phyloP scores from a whole-genome alignment of 2,797 vertebrate species.

The Enteromius trimaculatus region DNA sequence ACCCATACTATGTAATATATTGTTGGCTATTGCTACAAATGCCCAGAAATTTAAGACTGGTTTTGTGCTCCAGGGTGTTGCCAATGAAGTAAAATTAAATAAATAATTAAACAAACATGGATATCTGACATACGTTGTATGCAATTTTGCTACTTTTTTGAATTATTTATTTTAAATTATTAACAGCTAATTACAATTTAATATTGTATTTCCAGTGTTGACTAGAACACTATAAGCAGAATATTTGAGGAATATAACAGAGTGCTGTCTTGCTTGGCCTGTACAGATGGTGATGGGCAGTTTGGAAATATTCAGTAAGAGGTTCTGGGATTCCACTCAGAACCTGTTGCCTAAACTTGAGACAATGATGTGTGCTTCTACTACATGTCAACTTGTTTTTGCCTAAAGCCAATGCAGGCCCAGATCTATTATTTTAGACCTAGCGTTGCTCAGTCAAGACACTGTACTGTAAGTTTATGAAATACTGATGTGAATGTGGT shows the following conservation, averaged over 20 bases:
- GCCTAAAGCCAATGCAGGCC: constrained; percentile 3
- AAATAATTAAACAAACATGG: background rate
- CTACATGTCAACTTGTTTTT: background rate
- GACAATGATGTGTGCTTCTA: background rate
- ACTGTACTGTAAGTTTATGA: background rate
- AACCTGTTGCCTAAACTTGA: background rate
- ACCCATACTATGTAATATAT: too few relatives aligned
- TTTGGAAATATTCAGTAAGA: background rate
- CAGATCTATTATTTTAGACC: background rate
- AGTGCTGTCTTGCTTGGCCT: background rate
- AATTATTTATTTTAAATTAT: too few relatives aligned
- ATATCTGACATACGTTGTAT: background rate
- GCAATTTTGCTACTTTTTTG: background rate
- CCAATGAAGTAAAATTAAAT: background rate
- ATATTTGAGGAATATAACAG: background rate
- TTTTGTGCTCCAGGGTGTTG: too few relatives aligned
- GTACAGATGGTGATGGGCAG: constrained; percentile 17
- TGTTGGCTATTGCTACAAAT: too few relatives aligned
- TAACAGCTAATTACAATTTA: background rate
- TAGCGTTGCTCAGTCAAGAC: background rate
- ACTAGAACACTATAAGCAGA: background rate
- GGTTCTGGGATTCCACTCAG: background rate
- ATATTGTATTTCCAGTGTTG: background rate
- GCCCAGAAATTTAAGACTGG: too few relatives aligned
- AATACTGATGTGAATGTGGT: background rate